Evolutionary conservation across 1,140 invertebrate species (phyloP).

Genomic region (Nasonia longicornis): DNA sequence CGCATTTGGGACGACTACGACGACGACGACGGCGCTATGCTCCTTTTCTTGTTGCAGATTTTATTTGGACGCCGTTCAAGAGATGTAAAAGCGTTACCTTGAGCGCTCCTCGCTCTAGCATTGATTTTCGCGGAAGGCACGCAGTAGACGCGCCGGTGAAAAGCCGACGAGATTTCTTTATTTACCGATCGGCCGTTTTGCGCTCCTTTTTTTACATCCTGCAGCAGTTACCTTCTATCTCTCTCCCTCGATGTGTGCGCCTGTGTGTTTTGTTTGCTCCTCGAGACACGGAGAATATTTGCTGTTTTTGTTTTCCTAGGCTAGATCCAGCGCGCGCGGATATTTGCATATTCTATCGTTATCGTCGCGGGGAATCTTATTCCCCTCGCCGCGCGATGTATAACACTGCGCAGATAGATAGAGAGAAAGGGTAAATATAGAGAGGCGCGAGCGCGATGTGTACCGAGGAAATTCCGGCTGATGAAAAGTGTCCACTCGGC

Average conservation of each 20-base stretch:
- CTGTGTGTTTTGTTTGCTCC: background rate
- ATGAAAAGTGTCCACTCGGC: background rate
- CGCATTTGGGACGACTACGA: slow-evolving; percentile 19
- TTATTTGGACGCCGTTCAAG: slow-evolving; percentile 46
- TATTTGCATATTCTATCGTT: background rate
- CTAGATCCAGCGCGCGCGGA: no score
- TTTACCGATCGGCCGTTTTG: slow-evolving; percentile 9
- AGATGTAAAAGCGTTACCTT: slow-evolving; percentile 47
- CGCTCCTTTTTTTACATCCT: background rate
- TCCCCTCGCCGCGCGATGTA: no score
- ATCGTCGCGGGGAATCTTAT: background rate
- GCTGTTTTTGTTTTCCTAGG: background rate
- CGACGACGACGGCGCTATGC: background rate
- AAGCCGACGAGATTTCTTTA: slow-evolving; percentile 10
- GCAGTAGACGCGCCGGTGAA: background rate
- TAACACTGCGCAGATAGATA: no score
- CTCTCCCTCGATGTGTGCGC: background rate
- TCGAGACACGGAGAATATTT: background rate
- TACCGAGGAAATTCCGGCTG: background rate
- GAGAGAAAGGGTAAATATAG: no score
- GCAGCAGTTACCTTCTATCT: background rate
- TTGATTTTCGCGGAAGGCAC: slow-evolving; percentile 37
- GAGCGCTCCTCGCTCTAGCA: slow-evolving; percentile 35
- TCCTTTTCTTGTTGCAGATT: slow-evolving; percentile 43
- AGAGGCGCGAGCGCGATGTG: background rate